Conservation (phyloP, 2,113 vertebrate species). For the Desmodus rotundus region DNA sequence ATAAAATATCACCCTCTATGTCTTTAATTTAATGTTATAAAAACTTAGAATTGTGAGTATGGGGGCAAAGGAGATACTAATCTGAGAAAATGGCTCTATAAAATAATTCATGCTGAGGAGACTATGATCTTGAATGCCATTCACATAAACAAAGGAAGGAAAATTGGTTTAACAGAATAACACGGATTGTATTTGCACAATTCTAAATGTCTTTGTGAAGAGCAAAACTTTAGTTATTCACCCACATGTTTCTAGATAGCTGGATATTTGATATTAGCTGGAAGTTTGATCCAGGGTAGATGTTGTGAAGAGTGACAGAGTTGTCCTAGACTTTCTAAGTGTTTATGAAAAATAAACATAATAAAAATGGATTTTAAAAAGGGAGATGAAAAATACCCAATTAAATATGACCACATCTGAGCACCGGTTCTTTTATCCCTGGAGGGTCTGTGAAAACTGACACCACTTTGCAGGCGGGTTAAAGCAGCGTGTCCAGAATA, state of each 20-base stretch:
- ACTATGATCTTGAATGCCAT: not conserved
- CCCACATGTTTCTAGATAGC: not conserved
- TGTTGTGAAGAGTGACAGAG: not conserved
- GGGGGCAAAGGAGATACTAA: not conserved
- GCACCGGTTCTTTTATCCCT: not conserved
- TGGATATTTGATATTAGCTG: not conserved
- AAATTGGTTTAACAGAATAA: not conserved
- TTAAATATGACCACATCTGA: not conserved
- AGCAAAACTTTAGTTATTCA: not conserved
- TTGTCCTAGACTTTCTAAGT: not conserved
- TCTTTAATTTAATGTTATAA: not conserved
- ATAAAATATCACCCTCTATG: not conserved
- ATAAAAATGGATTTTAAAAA: conserved; percentile 5
- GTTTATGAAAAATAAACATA: conserved; percentile 29
- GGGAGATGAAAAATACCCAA: not conserved
- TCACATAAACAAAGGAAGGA: not conserved
- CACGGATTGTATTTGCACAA: not conserved
- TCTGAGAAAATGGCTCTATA: not conserved
- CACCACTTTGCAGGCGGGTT: not conserved
- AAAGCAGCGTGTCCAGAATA: not conserved
- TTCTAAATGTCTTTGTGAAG: conserved; percentile 1
- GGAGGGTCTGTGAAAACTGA: conserved; percentile 30
- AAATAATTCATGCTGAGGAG: not conserved
- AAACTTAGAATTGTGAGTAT: not conserved
- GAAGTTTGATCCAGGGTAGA: not conserved